These are phyloP conservation scores for Archaeoteleia sp. DNA, from an alignment of 2,888 invertebrate genomes.

Conservation along the genomic window DNA sequence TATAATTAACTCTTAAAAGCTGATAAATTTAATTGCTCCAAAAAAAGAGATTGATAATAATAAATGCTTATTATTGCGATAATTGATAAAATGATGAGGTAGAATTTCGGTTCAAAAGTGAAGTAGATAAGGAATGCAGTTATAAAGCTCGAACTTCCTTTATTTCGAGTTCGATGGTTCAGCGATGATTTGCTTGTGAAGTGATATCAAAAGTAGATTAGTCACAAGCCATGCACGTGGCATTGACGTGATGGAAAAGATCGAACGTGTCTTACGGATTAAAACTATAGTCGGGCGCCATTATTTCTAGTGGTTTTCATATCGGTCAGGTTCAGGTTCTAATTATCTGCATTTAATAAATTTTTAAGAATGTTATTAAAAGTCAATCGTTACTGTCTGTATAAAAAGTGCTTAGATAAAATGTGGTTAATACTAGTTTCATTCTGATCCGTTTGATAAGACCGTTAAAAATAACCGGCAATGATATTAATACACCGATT, in stretches of 20 bases:
- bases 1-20: no score
- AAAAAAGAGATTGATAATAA: no score
- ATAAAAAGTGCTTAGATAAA: no score
- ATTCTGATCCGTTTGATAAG: no score
- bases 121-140: constrained; percentile 11
- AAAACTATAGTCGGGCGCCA: background rate
- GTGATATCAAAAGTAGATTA: constrained; percentile 11
- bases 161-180: constrained; percentile 12
- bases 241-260: constrained; percentile 19
- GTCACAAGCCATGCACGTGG: constrained; percentile 12
- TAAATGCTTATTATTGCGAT: background rate
- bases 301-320: background rate
- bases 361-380: no score
- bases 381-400: no score
- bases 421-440: no score
- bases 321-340: constrained; percentile 2
- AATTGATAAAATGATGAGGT: background rate
- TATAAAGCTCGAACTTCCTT: constrained; percentile 10
- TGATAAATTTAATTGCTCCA: no score
- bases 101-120: constrained; percentile 2
- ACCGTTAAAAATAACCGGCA: no score
- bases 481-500: no score
- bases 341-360: no score
- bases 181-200: constrained; percentile 1
- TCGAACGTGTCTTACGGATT: constrained; percentile 1